Conservation (phyloP, 2,113 vertebrate species). For the Scatophagus argus region DNA sequence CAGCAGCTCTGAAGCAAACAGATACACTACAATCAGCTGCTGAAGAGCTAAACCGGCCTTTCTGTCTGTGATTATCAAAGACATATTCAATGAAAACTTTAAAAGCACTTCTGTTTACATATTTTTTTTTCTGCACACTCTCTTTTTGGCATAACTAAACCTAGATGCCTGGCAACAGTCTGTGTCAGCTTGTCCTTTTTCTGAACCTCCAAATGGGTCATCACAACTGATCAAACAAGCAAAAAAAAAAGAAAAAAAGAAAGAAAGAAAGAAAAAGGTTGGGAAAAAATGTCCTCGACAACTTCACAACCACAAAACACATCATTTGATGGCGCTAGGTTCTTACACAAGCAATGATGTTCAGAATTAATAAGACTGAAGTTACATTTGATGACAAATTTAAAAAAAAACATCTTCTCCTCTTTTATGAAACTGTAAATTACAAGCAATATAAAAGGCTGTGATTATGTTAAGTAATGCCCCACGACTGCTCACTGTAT, state of each 20-base stretch:
- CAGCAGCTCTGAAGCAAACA: slow-evolving; percentile 85
- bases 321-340: not conserved
- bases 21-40: slow-evolving; percentile 46
- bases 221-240: slow-evolving; percentile 3
- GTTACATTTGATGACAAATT: not conserved
- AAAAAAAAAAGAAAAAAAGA: not conserved
- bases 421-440: slow-evolving; percentile 6
- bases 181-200: slow-evolving; percentile 1
- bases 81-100: not conserved
- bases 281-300: not conserved
- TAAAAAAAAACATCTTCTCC: not conserved
- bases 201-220: not conserved
- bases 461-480: not conserved
- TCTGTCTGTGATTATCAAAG: not conserved
- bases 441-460: not conserved
- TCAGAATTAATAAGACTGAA: slow-evolving; percentile 15
- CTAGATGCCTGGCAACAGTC: not conserved
- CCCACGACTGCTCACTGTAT: not conserved
- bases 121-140: not conserved
- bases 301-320: not conserved
- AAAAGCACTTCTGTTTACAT: not conserved
- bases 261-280: too few species aligned
- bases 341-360: not conserved
- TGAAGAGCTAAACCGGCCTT: slow-evolving; percentile 5
- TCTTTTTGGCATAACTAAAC: slow-evolving; percentile 7